These are phyloP conservation scores for Phortica okadai DNA, from an alignment of 2,888 invertebrate species.

Conservation along the genomic window DNA sequence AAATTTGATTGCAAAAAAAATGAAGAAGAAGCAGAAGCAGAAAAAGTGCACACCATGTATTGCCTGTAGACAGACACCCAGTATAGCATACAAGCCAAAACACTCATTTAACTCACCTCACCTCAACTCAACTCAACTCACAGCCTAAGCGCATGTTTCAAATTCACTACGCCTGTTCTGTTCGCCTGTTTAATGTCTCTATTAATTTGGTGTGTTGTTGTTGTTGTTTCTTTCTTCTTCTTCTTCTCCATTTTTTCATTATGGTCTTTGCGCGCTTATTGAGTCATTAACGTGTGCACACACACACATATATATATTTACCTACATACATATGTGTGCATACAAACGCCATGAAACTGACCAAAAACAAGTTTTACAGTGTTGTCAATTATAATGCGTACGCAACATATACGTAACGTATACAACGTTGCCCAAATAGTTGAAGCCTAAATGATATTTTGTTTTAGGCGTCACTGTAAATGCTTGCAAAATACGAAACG, in stretches of 20 bases:
- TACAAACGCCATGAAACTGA: background rate
- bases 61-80: no score
- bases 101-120: no score
- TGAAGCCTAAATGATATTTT: background rate
- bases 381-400: background rate
- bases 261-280: conserved; percentile 46
- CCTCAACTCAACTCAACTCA: background rate
- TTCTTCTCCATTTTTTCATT: background rate
- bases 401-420: background rate
- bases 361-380: conserved; percentile 11
- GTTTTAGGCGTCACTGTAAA: conserved; percentile 8
- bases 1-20: background rate
- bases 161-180: no score
- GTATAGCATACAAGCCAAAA: no score
- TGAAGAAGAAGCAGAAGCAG: no score
- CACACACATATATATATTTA: conserved; percentile 31
- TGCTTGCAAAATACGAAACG: background rate
- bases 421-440: background rate
- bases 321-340: conserved; percentile 20
- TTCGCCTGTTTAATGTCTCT: conserved; percentile 59
- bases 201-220: conserved; percentile 65
- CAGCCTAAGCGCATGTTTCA: background rate
- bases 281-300: conserved; percentile 63
- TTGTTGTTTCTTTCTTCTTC: background rate
- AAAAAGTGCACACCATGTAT: no score